Evolutionary conservation across 1,140 invertebrate species (phyloP), one percentile per base, ranked within the genome.

Genomic region (Drosophila nasuta): DNA sequence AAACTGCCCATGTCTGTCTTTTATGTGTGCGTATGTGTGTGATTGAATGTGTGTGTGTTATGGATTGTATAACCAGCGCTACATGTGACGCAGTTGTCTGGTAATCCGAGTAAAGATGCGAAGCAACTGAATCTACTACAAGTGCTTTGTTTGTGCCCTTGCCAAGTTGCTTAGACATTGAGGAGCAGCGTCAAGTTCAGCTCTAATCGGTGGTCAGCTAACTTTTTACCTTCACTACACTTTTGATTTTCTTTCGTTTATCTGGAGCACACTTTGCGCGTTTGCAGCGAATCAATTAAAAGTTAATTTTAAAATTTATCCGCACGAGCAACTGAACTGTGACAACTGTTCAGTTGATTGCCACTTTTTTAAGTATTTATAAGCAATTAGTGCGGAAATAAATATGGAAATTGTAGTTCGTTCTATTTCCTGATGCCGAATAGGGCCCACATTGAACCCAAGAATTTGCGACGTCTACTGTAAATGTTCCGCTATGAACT

Each of bases 221-320:
- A 3, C 41, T 11, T 13, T 25, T 43, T 43, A 43, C 41, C 41
- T 70, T 66, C 58, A 25, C 3, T 25, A 28, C 57, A 41, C 52
- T 66, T 52, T 13, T 4, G 5, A 8, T 28, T 63, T 5, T 49
- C 11, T 38, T n/a, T 71, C 1, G 5, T 7, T 33, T 33, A 7
- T 33, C 7, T 33, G 11, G 8, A 15, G 35, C 59, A 72, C 81
- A 89, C 86, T 90, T 89, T 85, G 81, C 68, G 67, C 78, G 63
- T 57, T 57, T 76, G 5, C 3, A 13, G 15, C 83, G 83, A 75
- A 89, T 89, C 85, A 89, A 89, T 90, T 66, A 33, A 49, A 20
- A 63, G 6, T 67, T n/a, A 15, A 25, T 52, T 30, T 35, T 58
- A 46, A 65, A 77, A 74, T 89, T 63, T 90, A 89, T 81, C 68